Evolutionary conservation across 2,113 vertebrate species (phyloP).

Genomic region (Collichthys lucidus): DNA sequence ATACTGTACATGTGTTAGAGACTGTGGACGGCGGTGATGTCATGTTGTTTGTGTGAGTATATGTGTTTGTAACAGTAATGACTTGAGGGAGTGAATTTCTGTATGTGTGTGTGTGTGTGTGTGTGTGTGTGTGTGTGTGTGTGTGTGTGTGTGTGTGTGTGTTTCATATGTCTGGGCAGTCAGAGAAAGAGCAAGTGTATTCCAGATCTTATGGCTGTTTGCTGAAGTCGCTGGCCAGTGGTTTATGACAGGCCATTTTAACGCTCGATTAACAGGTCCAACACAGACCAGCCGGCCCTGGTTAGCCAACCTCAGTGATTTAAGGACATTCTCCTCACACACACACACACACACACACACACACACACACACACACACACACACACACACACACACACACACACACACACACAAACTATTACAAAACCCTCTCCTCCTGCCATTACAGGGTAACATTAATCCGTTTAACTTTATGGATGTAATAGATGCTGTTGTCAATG

Average conservation of each 20-base stretch:
- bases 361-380: not conserved
- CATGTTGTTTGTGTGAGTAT: conserved; percentile 32
- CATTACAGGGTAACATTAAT: conserved; percentile 62
- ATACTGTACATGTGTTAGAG: conserved; percentile 38
- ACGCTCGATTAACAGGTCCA: conserved; percentile 80
- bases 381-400: conserved; percentile 12
- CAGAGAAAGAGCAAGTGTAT: conserved; percentile 36
- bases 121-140: too few relatives aligned
- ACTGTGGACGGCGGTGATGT: conserved; percentile 35
- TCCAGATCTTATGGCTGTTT: conserved; percentile 65
- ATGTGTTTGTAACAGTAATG: conserved; percentile 1
- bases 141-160: too few relatives aligned
- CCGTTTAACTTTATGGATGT: conserved; percentile 62
- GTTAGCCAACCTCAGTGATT: conserved; percentile 66
- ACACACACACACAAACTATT: not conserved
- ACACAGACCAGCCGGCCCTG: conserved; percentile 71
- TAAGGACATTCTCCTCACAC: conserved; percentile 75
- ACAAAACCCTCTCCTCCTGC: conserved; percentile 24
- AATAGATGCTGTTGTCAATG: conserved; percentile 50
- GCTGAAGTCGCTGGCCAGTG: conserved; percentile 66
- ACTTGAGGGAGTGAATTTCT: not conserved
- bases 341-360: conserved; percentile 25
- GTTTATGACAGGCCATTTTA: conserved; percentile 80
- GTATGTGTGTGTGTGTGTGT: conserved; percentile 16
- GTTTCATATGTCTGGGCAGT: conserved; percentile 26